Evolutionary conservation across 2,113 vertebrate species (phyloP).

Genomic region (Candoia aspera): DNA sequence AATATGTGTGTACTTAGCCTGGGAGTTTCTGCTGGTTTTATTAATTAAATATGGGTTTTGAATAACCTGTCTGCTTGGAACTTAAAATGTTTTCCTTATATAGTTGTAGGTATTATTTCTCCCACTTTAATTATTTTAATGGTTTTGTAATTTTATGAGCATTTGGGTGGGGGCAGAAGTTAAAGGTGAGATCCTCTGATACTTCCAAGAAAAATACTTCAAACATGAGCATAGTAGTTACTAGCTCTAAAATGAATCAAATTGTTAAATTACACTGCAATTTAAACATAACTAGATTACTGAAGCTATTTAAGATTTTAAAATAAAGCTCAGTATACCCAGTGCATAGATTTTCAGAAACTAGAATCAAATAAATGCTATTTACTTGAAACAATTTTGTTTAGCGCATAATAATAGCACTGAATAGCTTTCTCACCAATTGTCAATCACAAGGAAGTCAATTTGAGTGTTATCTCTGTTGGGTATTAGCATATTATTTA

Average conservation of each 20-base stretch:
- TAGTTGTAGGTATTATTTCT: not conserved
- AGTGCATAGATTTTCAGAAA: not conserved
- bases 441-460: not conserved
- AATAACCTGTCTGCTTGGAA: not conserved
- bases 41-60: not conserved
- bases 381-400: not conserved
- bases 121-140: not conserved
- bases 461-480: not conserved
- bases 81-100: not conserved
- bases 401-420: not conserved
- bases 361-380: not conserved
- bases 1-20: not conserved
- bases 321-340: not conserved
- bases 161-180: not conserved
- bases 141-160: not conserved
- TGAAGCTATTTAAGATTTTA: not conserved
- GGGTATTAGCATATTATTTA: not conserved
- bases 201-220: not conserved
- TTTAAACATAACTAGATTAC: not conserved
- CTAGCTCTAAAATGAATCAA: not conserved
- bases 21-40: not conserved
- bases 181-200: not conserved
- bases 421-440: not conserved
- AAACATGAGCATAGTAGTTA: not conserved
- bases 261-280: not conserved